Evolutionary conservation across 2,888 invertebrate species (phyloP), one percentile per base, ranked within the genome.

Genomic region (Conops quadrifasciatus): DNA sequence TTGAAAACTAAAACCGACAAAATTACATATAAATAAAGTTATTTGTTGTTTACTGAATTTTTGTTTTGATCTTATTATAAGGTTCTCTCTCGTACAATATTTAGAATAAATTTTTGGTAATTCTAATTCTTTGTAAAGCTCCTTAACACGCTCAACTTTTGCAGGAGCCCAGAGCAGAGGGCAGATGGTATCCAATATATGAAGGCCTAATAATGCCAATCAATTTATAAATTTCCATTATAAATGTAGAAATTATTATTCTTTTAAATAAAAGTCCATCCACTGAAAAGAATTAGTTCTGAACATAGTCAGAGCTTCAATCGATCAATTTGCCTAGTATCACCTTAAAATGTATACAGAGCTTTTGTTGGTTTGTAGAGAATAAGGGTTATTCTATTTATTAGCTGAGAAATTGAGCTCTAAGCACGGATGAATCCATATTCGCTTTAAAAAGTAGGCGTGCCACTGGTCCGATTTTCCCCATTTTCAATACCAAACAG

Each of bases 161-260:
- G 89, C 89, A 0, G 89, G 87, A 75, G 93, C 91, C 96, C 72
- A 94, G 83, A 16, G 93, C 91, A 28, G 97, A 91, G 1, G 99
- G 98, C 83, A 97, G 89, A 85, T 95, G 93, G 87, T 97, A 97
- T 0, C 96, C 92, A 87, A 98, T 98, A 86, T 94, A 96, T 0
- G 95, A 92, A 4, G 96, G 95, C 87, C 97, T 97, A 86, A 95
- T 95, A 79, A 94, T 94, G 7, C 94, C 94, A 79, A 98, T 95
- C 0, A 93, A 88, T 81, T 92, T 91, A 84, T 97, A 97, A 79
- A 92, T 91, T 71, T 94, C 93, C 92, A 94, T 93, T 0, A 94
- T 95, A 85, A 93, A 94, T 59, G 89, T 87, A 36, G 90, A 87
- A 72, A 94, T 87, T 74, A n/a, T 89, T 89, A 11, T 89, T 89